Evolutionary conservation across 37 sponge, comb jelly and placozoan genomes (phyloP), one percentile per base, ranked within the genome.

Genomic region (Axinella damicornis): DNA sequence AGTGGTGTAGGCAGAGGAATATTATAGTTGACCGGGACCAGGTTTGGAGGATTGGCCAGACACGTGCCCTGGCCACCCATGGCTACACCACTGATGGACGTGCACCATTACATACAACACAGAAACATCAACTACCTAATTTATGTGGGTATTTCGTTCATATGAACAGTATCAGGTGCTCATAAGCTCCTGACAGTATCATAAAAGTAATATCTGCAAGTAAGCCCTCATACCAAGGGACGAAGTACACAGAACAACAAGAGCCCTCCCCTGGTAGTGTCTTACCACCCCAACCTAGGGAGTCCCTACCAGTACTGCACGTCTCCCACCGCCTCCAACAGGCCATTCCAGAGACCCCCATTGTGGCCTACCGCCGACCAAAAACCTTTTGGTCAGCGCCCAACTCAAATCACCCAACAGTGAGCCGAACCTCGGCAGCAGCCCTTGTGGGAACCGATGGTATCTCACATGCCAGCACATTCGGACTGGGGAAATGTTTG

Each of bases 201-300:
- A n/a, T n/a, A n/a, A n/a, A n/a, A n/a, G n/a, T n/a, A n/a, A n/a
- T n/a, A n/a, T n/a, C n/a, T n/a, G n/a, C n/a, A n/a, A n/a, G n/a
- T n/a, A 46, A 12, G 46, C 46, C 46, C 46, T 46, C 46, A 46
- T 9, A 46, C 33, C 68, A 2, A 2, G 11, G 9, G 34, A 19
- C 2, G 34, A 5, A 24, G 2, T 5, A 67, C 33, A 30, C 12
- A 1, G 32, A 67, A 18, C 30, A 67, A 34, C 31, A 24, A 31
- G 34, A 67, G 5, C 19, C 2, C 33, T 9, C 65, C n/a, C 12
- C 30, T 67, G 14, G 33, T 31, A 4, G 46, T 46, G 9, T 33
- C 68, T 30, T 67, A 32, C 68, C 68, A 67, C 9, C 68, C 68
- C 33, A 30, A 30, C 68, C 68, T n/a, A n/a, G n/a, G n/a, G n/a